Evolutionary conservation across 2,888 invertebrate species (phyloP).

Genomic region (Drosophila antonietae): DNA sequence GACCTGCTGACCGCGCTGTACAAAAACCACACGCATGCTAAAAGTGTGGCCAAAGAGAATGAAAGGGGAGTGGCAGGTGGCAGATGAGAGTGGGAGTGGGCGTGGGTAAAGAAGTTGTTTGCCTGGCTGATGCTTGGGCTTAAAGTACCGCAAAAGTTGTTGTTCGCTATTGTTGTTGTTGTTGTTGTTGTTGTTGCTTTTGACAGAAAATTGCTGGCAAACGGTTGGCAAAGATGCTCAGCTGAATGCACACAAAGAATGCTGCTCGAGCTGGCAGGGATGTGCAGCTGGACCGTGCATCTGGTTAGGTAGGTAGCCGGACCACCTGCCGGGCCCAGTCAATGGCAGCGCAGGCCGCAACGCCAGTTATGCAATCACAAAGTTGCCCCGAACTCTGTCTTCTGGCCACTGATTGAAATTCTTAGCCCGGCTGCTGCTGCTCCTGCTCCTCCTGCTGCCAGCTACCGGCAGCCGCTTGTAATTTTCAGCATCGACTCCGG

Average conservation of each 20-base stretch:
- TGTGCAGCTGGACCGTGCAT: constrained; percentile 8
- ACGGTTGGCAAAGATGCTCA: constrained; percentile 47
- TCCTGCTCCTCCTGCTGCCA: not conserved
- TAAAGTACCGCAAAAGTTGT: constrained; percentile 57
- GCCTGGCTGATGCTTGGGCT: constrained; percentile 35
- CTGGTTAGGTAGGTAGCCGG: constrained; percentile 7
- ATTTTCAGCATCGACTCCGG: constrained; percentile 61
- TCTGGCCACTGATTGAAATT: constrained; percentile 70
- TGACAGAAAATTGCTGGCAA: constrained; percentile 63
- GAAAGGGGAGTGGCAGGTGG: constrained; percentile 12
- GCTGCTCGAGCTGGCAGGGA: constrained; percentile 23
- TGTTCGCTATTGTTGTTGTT: constrained; percentile 35
- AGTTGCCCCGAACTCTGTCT: constrained; percentile 55
- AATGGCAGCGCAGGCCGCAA: constrained; percentile 36
- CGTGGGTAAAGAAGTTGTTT: constrained; percentile 1
- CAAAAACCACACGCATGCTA: constrained; percentile 69
- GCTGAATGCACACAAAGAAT: constrained; percentile 55
- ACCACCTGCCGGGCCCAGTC: constrained; percentile 53
- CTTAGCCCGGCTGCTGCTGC: constrained; percentile 41
- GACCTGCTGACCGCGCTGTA: constrained; percentile 64
- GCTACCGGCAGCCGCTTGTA: constrained; percentile 39
- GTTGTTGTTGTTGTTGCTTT: constrained; percentile 55
- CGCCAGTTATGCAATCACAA: constrained; percentile 73
- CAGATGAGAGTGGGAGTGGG: constrained; percentile 4
- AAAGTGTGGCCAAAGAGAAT: constrained; percentile 61